These are phyloP conservation scores for Coleophora deauratella DNA, from an alignment of 2,888 invertebrate genomes.

Conservation along the genomic window DNA sequence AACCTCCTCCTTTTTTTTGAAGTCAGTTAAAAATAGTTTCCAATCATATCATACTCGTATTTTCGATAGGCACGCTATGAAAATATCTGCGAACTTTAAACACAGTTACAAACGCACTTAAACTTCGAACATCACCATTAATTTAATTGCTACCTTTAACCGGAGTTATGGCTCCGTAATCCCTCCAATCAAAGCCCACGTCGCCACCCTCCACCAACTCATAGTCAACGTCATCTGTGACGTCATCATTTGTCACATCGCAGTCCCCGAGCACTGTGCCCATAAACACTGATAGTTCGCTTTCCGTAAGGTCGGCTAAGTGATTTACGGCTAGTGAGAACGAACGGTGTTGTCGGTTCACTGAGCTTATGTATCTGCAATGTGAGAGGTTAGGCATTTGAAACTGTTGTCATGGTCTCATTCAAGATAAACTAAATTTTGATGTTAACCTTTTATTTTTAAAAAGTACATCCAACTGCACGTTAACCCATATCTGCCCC, in stretches of 20 bases:
- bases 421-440: too few relatives aligned
- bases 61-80: too few relatives aligned
- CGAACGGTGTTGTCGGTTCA: constrained; percentile 11
- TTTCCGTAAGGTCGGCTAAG: constrained; percentile 11
- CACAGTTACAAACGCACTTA: too few relatives aligned
- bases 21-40: too few relatives aligned
- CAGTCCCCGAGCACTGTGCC: not conserved
- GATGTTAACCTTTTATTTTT: too few relatives aligned
- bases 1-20: too few relatives aligned
- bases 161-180: constrained; percentile 10
- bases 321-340: constrained; percentile 13
- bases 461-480: too few relatives aligned
- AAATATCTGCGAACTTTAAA: too few relatives aligned
- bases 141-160: constrained; percentile 12
- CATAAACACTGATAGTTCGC: constrained; percentile 8
- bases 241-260: not conserved
- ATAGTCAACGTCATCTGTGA: constrained; percentile 1
- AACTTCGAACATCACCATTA: too few relatives aligned
- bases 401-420: too few relatives aligned
- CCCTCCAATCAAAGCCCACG: constrained; percentile 14
- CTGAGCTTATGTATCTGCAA: constrained; percentile 14
- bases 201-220: not conserved
- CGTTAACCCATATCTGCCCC: too few relatives aligned
- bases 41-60: too few relatives aligned
- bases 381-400: not conserved